Conservation (phyloP, 2,888 invertebrate genomes). For the Cheilosia urbana region DNA sequence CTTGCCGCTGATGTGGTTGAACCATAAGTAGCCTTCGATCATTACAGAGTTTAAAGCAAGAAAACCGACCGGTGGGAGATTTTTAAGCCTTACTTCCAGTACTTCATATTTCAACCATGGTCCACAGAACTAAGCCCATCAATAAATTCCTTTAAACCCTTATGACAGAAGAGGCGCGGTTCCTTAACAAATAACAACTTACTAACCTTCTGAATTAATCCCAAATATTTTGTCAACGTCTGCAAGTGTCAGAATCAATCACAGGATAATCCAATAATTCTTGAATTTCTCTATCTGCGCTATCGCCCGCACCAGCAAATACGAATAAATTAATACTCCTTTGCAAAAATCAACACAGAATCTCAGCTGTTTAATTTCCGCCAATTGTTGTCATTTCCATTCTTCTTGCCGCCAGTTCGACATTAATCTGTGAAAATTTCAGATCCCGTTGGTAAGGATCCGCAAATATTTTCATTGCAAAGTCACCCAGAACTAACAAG, state of each 20-base stretch:
- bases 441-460: constrained; percentile 67
- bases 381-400: constrained; percentile 69
- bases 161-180: too few relatives aligned
- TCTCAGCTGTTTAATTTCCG: constrained; percentile 71
- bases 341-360: constrained; percentile 56
- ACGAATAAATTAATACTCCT: constrained; percentile 15
- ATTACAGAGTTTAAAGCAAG: too few relatives aligned
- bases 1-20: too few relatives aligned
- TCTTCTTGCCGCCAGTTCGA: constrained; percentile 59
- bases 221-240: neutral
- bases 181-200: too few relatives aligned
- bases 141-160: too few relatives aligned
- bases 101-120: too few relatives aligned
- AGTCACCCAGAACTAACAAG: constrained; percentile 27
- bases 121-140: too few relatives aligned
- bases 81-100: too few relatives aligned
- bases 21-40: too few relatives aligned
- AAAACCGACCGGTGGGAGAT: too few relatives aligned
- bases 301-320: neutral
- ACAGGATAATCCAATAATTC: constrained; percentile 58
- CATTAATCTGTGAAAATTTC: constrained; percentile 72
- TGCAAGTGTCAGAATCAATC: constrained; percentile 46
- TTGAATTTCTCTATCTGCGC: neutral
- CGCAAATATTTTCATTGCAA: constrained; percentile 72
- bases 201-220: too few relatives aligned